Conservation (phyloP, 92 coral and sea anemone genomes). For the Scolanthus callimorphus region DNA sequence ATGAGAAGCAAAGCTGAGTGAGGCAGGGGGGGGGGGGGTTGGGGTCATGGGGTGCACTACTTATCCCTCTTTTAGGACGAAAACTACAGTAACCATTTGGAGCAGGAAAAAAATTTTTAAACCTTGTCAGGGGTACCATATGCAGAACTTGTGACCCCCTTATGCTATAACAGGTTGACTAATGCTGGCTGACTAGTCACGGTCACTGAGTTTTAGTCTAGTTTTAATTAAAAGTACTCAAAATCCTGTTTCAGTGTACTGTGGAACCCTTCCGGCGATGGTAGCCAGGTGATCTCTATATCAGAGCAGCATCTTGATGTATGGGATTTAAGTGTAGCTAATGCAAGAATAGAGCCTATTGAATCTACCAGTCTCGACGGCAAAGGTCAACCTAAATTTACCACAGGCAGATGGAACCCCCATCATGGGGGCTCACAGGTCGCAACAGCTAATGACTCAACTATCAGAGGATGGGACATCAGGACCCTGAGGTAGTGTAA, state of each 20-base stretch:
- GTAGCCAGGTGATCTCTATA: constrained; percentile 80
- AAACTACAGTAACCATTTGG: no score
- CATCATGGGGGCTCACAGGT: constrained; percentile 97
- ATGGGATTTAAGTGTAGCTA: constrained; percentile 84
- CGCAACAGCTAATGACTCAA: constrained; percentile 92
- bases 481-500: constrained; percentile 99
- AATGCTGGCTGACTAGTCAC: no score
- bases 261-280: constrained; percentile 99
- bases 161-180: no score
- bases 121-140: no score
- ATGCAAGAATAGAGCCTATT: constrained; percentile 67
- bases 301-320: constrained; percentile 87
- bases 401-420: constrained; percentile 97
- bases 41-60: no score
- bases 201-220: not conserved
- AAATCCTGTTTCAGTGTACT: constrained; percentile 68
- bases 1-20: no score
- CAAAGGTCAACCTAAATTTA: constrained; percentile 95
- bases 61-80: no score
- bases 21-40: no score
- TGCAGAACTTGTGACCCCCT: no score
- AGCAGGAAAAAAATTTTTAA: no score
- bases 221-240: no score
- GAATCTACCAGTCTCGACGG: constrained; percentile 87
- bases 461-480: constrained; percentile 97